Percentiles rank a stretch among this genome's conserved stretches.
These are phyloP conservation scores for Corythaixoides concolor DNA, from an alignment of 2,113 vertebrate genomes.

Conservation along the genomic window DNA sequence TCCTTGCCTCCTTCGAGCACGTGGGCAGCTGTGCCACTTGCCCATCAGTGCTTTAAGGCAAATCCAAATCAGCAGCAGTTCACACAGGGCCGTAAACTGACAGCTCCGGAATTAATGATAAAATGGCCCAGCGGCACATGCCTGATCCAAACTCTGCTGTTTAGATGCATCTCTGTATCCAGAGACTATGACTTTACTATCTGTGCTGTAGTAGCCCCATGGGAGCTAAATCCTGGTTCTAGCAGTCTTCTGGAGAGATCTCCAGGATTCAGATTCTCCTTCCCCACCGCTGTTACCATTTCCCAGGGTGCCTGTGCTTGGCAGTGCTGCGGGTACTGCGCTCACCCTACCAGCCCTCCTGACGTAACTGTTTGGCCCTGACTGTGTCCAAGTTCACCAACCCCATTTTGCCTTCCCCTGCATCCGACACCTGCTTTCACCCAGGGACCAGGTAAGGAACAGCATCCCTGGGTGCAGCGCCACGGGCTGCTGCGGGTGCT, in stretches of 20 bases:
- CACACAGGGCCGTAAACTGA: not conserved
- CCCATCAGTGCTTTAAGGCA: not conserved
- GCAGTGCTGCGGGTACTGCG: not conserved
- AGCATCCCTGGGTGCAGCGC: too few relatives aligned
- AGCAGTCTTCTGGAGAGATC: not conserved
- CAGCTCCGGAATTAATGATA: not conserved
- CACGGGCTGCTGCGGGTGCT: not conserved
- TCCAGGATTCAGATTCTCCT: not conserved
- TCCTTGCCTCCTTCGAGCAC: accelerated
- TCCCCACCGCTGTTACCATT: not conserved
- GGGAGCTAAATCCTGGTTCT: not conserved
- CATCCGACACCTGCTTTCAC: accelerated
- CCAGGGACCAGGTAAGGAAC: not conserved
- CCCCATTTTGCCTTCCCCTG: not conserved
- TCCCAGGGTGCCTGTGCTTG: accelerated
- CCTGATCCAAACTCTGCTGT: not conserved
- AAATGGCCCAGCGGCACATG: accelerated
- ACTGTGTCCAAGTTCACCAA: not conserved
- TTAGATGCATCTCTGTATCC: not conserved
- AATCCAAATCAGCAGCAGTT: not conserved
- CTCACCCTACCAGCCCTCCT: not conserved
- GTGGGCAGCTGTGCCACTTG: not conserved
- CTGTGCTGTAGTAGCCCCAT: not conserved
- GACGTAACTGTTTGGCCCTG: not conserved
- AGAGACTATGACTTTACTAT: not conserved